Evolutionary conservation across 2,888 invertebrate species (phyloP).

Genomic region (Petrolisthes cinctipes): DNA sequence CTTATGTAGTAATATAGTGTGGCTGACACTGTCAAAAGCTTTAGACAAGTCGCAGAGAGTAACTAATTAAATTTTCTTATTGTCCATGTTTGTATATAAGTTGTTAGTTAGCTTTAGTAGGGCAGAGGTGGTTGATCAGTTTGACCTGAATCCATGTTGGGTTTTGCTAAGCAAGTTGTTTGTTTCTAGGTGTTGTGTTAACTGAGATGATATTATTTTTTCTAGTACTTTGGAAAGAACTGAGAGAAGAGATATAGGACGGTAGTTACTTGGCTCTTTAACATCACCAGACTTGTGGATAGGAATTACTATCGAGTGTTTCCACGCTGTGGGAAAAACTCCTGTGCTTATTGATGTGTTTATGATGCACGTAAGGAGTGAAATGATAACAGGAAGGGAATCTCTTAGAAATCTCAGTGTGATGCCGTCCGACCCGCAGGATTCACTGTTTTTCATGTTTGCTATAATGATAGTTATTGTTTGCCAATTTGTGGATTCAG

Average conservation of each 20-base stretch:
- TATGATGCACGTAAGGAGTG: too few species aligned
- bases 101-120: not conserved
- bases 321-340: too few species aligned
- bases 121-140: too few species aligned
- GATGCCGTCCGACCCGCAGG: not conserved
- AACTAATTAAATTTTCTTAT: too few species aligned
- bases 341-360: too few species aligned
- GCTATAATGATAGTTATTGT: not conserved
- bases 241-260: not conserved
- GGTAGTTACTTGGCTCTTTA: not conserved
- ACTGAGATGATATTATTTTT: not conserved
- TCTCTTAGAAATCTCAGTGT: not conserved
- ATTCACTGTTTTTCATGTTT: not conserved
- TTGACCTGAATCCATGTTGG: not conserved
- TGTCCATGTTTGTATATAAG: too few species aligned
- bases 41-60: too few species aligned
- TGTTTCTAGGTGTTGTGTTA: not conserved
- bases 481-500: too few species aligned
- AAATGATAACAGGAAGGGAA: not conserved
- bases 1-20: not conserved
- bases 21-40: not conserved
- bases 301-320: too few species aligned
- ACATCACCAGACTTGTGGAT: too few species aligned
- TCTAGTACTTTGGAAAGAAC: not conserved
- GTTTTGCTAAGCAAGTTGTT: not conserved